Base-by-base conservation (phyloP, 2,888 invertebrate genomes). In the Trichopria drosophilae region DNA sequence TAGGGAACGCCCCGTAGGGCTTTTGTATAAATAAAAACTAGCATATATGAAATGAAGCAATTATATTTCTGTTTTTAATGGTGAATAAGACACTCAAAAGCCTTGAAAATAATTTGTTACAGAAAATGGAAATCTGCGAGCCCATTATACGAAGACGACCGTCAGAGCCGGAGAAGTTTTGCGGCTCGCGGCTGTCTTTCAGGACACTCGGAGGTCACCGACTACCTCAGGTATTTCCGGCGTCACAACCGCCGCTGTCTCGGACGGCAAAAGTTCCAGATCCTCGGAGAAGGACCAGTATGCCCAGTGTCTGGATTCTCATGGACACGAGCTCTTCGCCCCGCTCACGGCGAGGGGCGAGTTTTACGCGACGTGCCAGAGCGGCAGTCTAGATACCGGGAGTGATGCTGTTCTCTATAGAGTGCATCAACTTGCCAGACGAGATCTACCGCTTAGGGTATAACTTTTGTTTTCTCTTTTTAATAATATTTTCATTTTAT, bases 101-200 rank as follows among this genome's bases (percentile, higher is more conserved):
- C 10, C 24, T n/a, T n/a, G n/a, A n/a, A n/a, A n/a, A n/a, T n/a
- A n/a, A n/a, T 16, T 13, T 37, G 22, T 57, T 60, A 20, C 61
- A 74, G 74, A 72, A 57, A 73, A 72, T 48, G 73, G 73, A 35
- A 75, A 74, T 57, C 59, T 75, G n/a, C 67, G 73, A 26, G 74
- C 74, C 37, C 77, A 77, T 57, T 81, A 80, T 58, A 73, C 76
- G 35, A 79, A 79, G 61, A 78, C 78, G 22, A 76, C 75, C 24
- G 75, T 80, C 46, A 71, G 73, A 51, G 77, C 78, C 7, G 80
- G 80, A 3, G 78, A 79, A 56, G 78, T 80, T 28, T 67, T 81
- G 24, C 77, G 79, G 44, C 71, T 81, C 50, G 70, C 80, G 48
- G 81, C 80, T 9, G 78, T 81, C 20, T 81, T 80, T 64, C 79